phyloP scores from a whole-genome alignment of 2,113 vertebrate genomes.

The Mustela nigripes region DNA sequence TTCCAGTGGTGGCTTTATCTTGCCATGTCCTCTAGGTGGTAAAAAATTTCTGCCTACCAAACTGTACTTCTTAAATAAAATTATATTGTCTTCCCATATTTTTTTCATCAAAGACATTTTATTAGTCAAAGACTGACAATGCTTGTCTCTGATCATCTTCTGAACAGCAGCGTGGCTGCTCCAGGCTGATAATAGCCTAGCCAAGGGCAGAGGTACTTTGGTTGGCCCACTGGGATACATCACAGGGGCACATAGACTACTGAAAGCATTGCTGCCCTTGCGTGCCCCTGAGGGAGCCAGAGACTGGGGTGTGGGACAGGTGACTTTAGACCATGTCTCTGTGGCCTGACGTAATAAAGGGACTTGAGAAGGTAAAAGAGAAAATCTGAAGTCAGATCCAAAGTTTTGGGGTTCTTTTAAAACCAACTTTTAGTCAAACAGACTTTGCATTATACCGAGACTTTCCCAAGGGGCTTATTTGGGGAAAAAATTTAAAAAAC shows the following conservation, averaged over 20 bases:
- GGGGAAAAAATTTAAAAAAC: neutral
- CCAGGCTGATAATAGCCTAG: neutral
- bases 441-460: neutral
- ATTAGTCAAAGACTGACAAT: constrained; percentile 10
- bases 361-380: constrained; percentile 20
- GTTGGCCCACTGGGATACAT: neutral
- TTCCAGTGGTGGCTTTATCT: neutral
- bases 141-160: neutral
- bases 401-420: neutral
- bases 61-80: neutral
- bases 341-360: neutral
- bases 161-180: neutral
- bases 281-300: neutral
- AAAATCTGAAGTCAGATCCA: neutral
- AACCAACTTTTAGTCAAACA: neutral
- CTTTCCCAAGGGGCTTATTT: neutral
- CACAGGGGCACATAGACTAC: neutral
- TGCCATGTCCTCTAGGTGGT: neutral
- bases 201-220: constrained; percentile 1
- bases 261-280: neutral
- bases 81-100: neutral
- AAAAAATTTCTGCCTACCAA: neutral
- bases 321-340: neutral
- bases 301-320: neutral
- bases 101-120: neutral